Evolutionary conservation across 2,888 invertebrate genomes (phyloP).

Genomic region (Drosophila ezoana): DNA sequence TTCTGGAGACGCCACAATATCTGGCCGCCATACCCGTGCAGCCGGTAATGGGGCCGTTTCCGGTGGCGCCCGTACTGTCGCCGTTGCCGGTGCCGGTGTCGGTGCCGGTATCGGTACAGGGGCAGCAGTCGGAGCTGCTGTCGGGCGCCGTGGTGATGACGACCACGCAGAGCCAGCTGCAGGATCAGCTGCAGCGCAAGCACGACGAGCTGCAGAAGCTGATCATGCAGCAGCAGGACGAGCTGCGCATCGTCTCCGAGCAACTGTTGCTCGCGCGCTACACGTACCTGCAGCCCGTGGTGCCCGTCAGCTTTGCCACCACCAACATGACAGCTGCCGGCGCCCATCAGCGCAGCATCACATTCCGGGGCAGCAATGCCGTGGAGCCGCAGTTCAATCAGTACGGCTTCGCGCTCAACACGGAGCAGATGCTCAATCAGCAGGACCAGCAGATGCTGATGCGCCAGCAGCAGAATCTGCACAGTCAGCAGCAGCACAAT

Average conservation of each 20-base stretch:
- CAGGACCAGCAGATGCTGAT: conserved; percentile 80
- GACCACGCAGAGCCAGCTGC: conserved; percentile 87
- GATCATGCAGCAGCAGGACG: conserved; percentile 94
- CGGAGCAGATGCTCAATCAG: conserved; percentile 77
- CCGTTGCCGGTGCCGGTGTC: conserved; percentile 77
- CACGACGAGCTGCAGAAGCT: conserved; percentile 94
- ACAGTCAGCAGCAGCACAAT: conserved; percentile 77
- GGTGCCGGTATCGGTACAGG: conserved; percentile 65
- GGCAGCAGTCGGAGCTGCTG: conserved; percentile 70
- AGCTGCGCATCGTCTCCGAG: conserved; percentile 93
- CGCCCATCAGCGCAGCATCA: conserved; percentile 58
- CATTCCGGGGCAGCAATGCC: conserved; percentile 62
- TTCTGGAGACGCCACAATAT: conserved; percentile 86
- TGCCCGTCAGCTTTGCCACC: conserved; percentile 73
- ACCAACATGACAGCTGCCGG: conserved; percentile 49
- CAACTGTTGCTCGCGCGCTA: conserved; percentile 93
- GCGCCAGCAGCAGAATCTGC: conserved; percentile 75
- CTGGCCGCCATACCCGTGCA: conserved; percentile 87
- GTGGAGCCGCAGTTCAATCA: conserved; percentile 82
- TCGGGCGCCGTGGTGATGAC: conserved; percentile 86
- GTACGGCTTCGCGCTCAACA: conserved; percentile 80
- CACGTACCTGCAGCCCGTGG: conserved; percentile 87
- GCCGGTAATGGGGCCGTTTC: conserved; percentile 86
- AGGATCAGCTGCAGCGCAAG: conserved; percentile 91
- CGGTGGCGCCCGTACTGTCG: conserved; percentile 86